These are phyloP conservation scores for Enteromius argenteus DNA, from an alignment of 2,797 vertebrate genomes.

Conservation along the genomic window DNA sequence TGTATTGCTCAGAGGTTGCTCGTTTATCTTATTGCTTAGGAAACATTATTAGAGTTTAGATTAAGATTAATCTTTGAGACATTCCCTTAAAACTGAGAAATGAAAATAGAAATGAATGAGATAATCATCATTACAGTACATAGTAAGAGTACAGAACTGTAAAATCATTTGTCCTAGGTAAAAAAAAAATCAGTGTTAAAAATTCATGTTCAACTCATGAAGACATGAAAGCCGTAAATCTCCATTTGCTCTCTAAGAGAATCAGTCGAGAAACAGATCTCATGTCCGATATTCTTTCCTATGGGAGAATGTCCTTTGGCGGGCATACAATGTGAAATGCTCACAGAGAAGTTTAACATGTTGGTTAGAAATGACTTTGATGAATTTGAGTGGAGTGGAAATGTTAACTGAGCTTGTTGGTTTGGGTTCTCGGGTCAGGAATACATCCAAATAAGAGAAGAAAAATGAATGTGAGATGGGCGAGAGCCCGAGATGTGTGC, in stretches of 20 bases:
- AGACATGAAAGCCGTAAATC: neutral
- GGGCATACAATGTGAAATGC: neutral
- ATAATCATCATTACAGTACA: neutral
- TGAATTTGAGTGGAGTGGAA: conserved; percentile 28
- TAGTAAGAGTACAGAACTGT: too few species aligned
- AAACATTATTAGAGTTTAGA: neutral
- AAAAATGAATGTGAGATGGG: conserved; percentile 31
- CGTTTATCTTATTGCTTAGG: neutral
- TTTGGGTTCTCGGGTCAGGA: conserved; percentile 35
- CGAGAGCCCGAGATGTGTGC: conserved; percentile 58
- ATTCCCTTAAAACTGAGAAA: neutral
- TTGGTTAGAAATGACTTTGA: conserved; percentile 38
- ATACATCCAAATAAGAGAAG: conserved; percentile 52
- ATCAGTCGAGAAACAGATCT: neutral
- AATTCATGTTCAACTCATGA: neutral
- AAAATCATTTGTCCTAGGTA: neutral
- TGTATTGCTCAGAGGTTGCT: neutral
- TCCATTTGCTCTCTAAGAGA: neutral
- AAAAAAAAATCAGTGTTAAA: neutral
- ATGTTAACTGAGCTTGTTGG: conserved; percentile 16
- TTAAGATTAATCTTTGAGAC: neutral
- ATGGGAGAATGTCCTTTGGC: conserved; percentile 11
- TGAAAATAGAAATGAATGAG: neutral
- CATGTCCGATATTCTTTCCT: neutral
- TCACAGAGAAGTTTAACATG: conserved; percentile 14